Evolutionary conservation across 2,797 vertebrate genomes (phyloP).

Genomic region (Odontamblyopus lacepedii): DNA sequence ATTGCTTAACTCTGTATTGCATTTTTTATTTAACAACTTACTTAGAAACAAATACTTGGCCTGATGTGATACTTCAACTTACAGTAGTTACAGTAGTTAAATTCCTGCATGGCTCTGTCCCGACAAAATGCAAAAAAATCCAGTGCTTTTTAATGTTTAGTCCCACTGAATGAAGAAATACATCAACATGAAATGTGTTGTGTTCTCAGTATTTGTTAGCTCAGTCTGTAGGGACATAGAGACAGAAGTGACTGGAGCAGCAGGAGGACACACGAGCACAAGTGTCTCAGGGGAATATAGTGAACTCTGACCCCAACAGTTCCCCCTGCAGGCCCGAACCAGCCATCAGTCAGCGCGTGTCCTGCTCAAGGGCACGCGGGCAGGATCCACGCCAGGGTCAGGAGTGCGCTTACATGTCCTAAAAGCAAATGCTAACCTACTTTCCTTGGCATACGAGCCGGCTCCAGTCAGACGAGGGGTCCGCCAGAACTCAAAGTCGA

Average conservation of each 20-base stretch:
- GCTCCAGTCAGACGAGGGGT: constrained; percentile 25
- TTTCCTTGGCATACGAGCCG: constrained; percentile 44
- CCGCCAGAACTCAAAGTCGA: constrained; percentile 58
- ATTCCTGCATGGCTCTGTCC: too few species aligned
- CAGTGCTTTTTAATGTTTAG: too few species aligned
- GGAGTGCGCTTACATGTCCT: constrained; percentile 72
- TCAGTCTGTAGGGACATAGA: background rate
- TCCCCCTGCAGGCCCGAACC: constrained; percentile 55
- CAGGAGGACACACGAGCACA: constrained; percentile 61
- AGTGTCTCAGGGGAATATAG: constrained; percentile 63
- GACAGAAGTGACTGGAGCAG: background rate
- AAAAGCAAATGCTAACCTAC: constrained; percentile 79
- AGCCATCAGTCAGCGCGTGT: constrained; percentile 41
- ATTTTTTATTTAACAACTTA: too few species aligned
- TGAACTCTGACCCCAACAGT: constrained; percentile 75
- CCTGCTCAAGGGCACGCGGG: constrained; percentile 58
- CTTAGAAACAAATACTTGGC: too few species aligned
- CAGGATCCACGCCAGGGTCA: constrained; percentile 73
- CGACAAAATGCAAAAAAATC: too few species aligned
- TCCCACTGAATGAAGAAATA: too few species aligned
- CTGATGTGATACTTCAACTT: too few species aligned
- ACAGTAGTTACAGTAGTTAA: too few species aligned
- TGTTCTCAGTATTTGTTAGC: too few species aligned
- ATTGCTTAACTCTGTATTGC: too few species aligned
- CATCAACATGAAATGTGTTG: too few species aligned